Evolutionary conservation across 1,140 invertebrate species (phyloP).

Genomic region (Bombus difficillimus): DNA sequence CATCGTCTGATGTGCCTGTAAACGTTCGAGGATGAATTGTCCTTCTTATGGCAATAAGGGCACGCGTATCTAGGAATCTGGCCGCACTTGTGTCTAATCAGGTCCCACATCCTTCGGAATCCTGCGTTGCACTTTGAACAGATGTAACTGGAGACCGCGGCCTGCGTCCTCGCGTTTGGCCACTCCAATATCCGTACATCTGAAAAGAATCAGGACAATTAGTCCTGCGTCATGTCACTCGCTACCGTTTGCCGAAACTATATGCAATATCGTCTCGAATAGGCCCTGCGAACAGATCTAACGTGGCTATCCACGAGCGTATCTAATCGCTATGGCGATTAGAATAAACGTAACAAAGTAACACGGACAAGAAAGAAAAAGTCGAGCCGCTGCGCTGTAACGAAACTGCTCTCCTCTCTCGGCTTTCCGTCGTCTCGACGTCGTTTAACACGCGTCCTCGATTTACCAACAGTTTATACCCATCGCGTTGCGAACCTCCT

Average conservation of each 20-base stretch:
- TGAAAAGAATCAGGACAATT: conserved; percentile 66
- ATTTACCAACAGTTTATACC: neutral
- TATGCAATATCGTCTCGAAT: neutral
- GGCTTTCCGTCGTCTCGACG: neutral
- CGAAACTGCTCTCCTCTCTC: neutral
- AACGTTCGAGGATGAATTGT: conserved; percentile 75
- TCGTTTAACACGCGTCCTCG: neutral
- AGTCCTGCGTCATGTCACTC: conserved; percentile 14
- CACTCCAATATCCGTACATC: conserved; percentile 55
- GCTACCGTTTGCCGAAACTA: neutral
- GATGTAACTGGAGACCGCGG: conserved; percentile 63
- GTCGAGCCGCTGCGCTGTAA: neutral
- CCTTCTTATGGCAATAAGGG: conserved; percentile 76
- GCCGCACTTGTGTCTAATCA: conserved; percentile 77
- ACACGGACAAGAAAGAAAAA: neutral
- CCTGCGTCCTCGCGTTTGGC: conserved; percentile 40
- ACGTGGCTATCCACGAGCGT: neutral
- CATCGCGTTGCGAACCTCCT: neutral
- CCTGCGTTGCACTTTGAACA: conserved; percentile 71
- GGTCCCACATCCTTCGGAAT: conserved; percentile 79
- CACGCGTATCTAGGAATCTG: conserved; percentile 77
- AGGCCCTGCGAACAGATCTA: neutral
- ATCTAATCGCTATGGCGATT: neutral
- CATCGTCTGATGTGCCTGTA: conserved; percentile 79
- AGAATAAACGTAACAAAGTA: neutral